phyloP scores from a whole-genome alignment of 2,888 invertebrate genomes.

The Pachymerium ferrugineum region DNA sequence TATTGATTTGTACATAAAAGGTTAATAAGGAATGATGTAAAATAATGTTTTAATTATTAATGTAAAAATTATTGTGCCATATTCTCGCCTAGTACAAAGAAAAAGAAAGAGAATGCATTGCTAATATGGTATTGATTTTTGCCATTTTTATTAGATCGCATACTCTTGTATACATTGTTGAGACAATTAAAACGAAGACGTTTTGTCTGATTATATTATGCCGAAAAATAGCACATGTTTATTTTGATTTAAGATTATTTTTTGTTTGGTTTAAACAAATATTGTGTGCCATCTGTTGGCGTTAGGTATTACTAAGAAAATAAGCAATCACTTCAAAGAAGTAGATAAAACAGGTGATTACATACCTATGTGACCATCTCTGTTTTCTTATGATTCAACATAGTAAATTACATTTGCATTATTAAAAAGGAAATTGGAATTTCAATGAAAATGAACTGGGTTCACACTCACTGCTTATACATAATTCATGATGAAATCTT shows the following conservation, averaged over 20 bases:
- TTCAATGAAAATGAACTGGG: too few relatives aligned
- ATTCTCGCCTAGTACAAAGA: constrained; percentile 12
- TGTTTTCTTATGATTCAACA: too few relatives aligned
- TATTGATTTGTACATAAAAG: neutral
- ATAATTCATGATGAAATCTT: too few relatives aligned
- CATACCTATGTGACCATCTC: too few relatives aligned
- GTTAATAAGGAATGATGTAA: neutral
- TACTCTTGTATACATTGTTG: neutral
- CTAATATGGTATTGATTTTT: neutral
- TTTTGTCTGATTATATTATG: neutral
- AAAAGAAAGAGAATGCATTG: neutral
- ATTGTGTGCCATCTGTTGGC: too few relatives aligned
- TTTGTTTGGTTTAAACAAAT: neutral
- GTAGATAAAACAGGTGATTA: too few relatives aligned
- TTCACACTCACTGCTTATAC: too few relatives aligned
- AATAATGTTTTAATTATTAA: neutral
- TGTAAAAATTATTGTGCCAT: constrained; percentile 24
- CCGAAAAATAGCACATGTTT: neutral
- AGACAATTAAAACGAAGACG: constrained; percentile 17
- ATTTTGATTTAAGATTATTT: neutral
- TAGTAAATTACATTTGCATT: too few relatives aligned
- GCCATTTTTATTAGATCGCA: constrained; percentile 16
- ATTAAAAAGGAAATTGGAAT: too few relatives aligned
- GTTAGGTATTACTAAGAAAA: too few relatives aligned
- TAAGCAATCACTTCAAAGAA: too few relatives aligned